These are phyloP conservation scores for Falcaria lacertinaria DNA, from an alignment of 2,888 invertebrate genomes.

Conservation along the genomic window DNA sequence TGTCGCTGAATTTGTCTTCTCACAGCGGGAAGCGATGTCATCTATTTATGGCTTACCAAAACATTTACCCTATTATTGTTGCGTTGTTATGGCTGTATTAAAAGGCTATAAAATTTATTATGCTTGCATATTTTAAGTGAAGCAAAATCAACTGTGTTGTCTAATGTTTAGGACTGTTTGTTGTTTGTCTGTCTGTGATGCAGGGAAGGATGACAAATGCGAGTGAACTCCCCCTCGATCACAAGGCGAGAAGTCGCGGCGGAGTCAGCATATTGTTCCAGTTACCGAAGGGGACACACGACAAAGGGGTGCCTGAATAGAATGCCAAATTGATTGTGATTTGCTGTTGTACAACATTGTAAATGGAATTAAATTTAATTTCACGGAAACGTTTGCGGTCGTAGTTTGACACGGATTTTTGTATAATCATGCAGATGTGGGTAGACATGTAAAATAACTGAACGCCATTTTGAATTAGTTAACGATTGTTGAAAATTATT, in stretches of 20 bases:
- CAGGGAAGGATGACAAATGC: slow-evolving; percentile 67
- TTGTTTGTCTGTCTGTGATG: slow-evolving; percentile 17
- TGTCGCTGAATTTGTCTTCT: slow-evolving; percentile 55
- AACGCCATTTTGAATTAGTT: slow-evolving; percentile 3
- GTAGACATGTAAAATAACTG: slow-evolving; percentile 10
- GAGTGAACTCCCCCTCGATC: slow-evolving; percentile 70
- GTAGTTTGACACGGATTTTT: slow-evolving; percentile 11
- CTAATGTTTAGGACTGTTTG: slow-evolving; percentile 15
- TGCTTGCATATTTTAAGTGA: slow-evolving; percentile 47
- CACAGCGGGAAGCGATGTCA: slow-evolving; percentile 59
- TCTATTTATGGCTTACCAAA: slow-evolving; percentile 78
- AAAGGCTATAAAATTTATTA: slow-evolving; percentile 76
- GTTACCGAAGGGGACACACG: slow-evolving; percentile 31
- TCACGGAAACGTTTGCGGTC: slow-evolving; percentile 36
- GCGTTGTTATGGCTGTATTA: slow-evolving; percentile 76
- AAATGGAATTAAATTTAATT: slow-evolving; percentile 53
- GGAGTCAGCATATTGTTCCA: slow-evolving; percentile 72
- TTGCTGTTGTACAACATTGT: slow-evolving; percentile 51
- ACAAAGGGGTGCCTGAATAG: slow-evolving; percentile 62
- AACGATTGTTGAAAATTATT: background rate
- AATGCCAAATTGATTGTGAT: slow-evolving; percentile 71
- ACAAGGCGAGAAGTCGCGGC: slow-evolving; percentile 67
- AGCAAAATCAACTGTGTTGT: slow-evolving; percentile 12
- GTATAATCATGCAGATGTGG: slow-evolving; percentile 11
- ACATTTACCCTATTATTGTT: slow-evolving; percentile 79